phyloP scores from a whole-genome alignment of 2,888 invertebrate genomes.

The Priocnemis perturbator region DNA sequence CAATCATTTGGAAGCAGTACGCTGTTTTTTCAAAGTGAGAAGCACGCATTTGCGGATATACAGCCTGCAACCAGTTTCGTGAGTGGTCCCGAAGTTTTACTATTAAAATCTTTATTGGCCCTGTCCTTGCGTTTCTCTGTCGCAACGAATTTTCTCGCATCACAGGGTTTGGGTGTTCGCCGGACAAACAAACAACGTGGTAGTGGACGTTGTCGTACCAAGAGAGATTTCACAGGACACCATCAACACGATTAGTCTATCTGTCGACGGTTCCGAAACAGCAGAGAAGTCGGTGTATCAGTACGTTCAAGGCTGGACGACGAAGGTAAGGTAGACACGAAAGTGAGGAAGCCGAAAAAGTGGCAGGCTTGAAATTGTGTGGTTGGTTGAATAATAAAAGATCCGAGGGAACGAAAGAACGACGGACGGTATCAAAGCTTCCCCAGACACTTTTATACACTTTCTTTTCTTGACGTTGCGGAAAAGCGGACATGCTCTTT shows the following conservation, averaged over 20 bases:
- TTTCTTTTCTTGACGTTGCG: not conserved
- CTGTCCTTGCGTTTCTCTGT: too few species aligned
- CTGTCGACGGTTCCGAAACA: conserved; percentile 53
- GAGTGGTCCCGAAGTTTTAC: conserved; percentile 61
- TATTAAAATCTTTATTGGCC: too few species aligned
- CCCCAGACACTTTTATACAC: not conserved
- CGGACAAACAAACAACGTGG: conserved; percentile 57
- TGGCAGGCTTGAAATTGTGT: not conserved
- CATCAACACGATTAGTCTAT: conserved; percentile 61
- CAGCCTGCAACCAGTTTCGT: conserved; percentile 78
- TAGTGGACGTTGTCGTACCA: conserved; percentile 58
- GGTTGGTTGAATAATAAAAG: conserved; percentile 1
- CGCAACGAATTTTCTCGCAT: not conserved
- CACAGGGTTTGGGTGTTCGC: conserved; percentile 56
- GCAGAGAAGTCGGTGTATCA: conserved; percentile 64
- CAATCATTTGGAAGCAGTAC: conserved; percentile 78
- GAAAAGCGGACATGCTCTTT: too few species aligned
- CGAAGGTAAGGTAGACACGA: conserved; percentile 37
- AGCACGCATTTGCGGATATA: conserved; percentile 78
- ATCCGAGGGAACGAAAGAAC: not conserved
- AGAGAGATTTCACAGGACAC: conserved; percentile 37
- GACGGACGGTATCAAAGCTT: not conserved
- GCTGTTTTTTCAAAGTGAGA: conserved; percentile 79
- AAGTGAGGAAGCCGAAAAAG: not conserved
- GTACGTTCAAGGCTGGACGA: conserved; percentile 50